A percentile compares a stretch with the other conserved stretches of the same genome.
These are phyloP conservation scores for Bubo bubo DNA, from an alignment of 2,113 vertebrate species.

Conservation along the genomic window DNA sequence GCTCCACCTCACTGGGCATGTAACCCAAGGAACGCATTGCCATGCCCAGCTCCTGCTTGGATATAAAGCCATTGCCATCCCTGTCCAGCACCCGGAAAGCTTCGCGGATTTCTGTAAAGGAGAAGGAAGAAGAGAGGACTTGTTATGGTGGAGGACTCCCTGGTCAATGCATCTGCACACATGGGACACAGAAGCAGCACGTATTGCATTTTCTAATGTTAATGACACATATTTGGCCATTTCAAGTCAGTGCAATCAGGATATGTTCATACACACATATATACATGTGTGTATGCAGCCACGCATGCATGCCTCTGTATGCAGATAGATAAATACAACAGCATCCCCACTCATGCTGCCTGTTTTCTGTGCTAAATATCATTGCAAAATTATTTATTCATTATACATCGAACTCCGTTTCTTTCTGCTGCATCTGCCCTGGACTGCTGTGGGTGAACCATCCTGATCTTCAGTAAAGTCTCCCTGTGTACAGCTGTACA, in stretches of 20 bases:
- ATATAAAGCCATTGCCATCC: conserved; percentile 98
- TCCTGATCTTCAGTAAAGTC: neutral
- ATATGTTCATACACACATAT: rapidly evolving
- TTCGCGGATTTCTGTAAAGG: conserved; percentile 91
- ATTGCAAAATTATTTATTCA: neutral
- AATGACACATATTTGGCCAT: neutral
- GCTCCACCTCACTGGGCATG: conserved; percentile 98
- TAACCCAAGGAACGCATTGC: conserved; percentile 98
- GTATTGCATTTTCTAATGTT: neutral
- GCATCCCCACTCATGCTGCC: neutral
- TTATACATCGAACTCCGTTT: neutral
- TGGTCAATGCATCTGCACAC: neutral
- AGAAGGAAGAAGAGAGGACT: conserved; percentile 33
- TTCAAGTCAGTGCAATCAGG: neutral
- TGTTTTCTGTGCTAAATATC: neutral
- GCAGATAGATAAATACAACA: neutral
- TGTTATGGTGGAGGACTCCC: neutral
- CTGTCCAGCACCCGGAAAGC: conserved; percentile 96
- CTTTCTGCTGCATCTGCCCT: neutral
- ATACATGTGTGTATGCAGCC: rapidly evolving
- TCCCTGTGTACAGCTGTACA: rapidly evolving
- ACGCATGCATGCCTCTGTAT: rapidly evolving
- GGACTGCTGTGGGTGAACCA: neutral
- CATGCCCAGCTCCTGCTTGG: conserved; percentile 99
- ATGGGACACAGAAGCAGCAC: neutral